Percentiles rank a stretch among this genome's conserved stretches.
Conservation (phyloP, 2,113 vertebrate genomes). For the Silurus asotus region DNA sequence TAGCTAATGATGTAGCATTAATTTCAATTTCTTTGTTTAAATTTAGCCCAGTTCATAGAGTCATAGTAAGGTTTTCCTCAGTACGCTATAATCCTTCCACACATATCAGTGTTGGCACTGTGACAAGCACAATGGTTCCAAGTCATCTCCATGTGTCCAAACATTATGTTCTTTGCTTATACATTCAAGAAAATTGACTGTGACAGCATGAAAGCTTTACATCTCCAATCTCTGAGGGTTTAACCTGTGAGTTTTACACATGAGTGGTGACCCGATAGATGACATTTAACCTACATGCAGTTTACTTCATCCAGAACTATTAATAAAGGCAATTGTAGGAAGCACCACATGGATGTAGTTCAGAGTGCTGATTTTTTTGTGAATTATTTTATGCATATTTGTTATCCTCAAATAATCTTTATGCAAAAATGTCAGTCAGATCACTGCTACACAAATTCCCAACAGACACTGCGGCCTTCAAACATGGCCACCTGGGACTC, state of each 20-base stretch:
- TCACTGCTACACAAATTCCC: no score
- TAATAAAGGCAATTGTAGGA: not conserved
- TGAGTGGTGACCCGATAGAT: not conserved
- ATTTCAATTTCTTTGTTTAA: not conserved
- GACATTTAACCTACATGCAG: not conserved
- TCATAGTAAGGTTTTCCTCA: not conserved
- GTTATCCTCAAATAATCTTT: not conserved
- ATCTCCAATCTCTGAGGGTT: not conserved
- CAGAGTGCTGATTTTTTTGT: not conserved
- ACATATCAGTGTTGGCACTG: not conserved
- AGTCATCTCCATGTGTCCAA: conserved; percentile 12
- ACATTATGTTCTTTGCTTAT: not conserved
- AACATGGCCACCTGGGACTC: no score
- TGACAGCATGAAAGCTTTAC: no score
- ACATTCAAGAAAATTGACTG: not conserved
- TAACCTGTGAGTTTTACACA: not conserved
- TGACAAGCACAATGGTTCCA: not conserved
- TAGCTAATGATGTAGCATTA: not conserved
- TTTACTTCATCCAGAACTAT: not conserved
- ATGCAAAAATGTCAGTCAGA: not conserved
- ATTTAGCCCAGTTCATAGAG: not conserved
- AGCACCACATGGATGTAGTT: not conserved
- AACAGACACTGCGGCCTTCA: no score
- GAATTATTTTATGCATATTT: not conserved
- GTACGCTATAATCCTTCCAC: not conserved